Conservation (phyloP, 1,140 invertebrate genomes). For the Pemphigus obesinymphae region DNA sequence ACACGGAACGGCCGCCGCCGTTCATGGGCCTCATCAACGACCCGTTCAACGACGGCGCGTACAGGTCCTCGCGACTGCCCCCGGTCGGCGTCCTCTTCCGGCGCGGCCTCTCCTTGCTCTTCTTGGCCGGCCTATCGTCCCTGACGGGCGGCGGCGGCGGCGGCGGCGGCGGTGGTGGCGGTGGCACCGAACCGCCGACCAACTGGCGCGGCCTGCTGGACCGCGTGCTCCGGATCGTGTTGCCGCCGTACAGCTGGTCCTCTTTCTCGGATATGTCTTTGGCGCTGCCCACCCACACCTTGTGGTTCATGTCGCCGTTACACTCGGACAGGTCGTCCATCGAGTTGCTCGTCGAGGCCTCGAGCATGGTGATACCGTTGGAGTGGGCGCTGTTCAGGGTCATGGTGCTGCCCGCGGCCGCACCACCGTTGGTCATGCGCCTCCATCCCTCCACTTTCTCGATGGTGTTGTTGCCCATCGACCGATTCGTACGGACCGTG, state of each 20-base stretch:
- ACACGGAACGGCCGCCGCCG: conserved; percentile 44
- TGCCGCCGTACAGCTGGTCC: conserved; percentile 65
- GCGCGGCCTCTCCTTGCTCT: conserved; percentile 49
- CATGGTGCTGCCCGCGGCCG: conserved; percentile 54
- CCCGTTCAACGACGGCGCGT: conserved; percentile 49
- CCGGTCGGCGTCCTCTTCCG: conserved; percentile 31
- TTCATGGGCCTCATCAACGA: conserved; percentile 50
- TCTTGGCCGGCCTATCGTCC: conserved; percentile 58
- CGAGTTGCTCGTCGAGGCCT: conserved; percentile 51
- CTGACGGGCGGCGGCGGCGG: conserved; percentile 57
- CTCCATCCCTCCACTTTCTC: conserved; percentile 56
- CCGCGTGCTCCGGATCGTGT: conserved; percentile 63
- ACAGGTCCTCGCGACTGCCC: conserved; percentile 55
- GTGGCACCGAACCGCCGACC: conserved; percentile 70
- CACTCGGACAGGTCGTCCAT: conserved; percentile 69
- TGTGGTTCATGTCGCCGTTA: conserved; percentile 88
- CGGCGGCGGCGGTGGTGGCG: conserved; percentile 70
- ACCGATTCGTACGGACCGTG: conserved; percentile 51
- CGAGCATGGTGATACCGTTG: conserved; percentile 48
- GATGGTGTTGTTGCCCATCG: conserved; percentile 46
- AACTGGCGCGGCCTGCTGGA: conserved; percentile 75
- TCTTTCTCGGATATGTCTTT: conserved; percentile 62
- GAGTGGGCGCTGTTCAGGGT: conserved; percentile 54
- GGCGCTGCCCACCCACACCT: conserved; percentile 76
- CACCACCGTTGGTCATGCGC: conserved; percentile 49